Percentiles rank a stretch among this genome's conserved stretches.
Evolutionary conservation across 2,113 vertebrate species (phyloP).

Genomic region (Amphiprion ocellaris): DNA sequence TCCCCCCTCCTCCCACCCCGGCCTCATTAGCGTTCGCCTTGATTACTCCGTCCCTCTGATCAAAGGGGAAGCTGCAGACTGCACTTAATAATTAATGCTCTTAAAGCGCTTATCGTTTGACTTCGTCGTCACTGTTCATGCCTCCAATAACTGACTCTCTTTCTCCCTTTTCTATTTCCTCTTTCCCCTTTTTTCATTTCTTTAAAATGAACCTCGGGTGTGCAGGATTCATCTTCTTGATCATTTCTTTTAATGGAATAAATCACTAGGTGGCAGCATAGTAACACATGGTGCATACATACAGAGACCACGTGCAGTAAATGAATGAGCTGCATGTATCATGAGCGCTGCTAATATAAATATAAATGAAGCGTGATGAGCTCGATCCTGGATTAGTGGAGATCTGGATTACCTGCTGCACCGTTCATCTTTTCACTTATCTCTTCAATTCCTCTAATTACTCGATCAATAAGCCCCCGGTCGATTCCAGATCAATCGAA

Average conservation of each 20-base stretch:
- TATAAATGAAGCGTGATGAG: constrained; percentile 11
- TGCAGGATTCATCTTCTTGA: not conserved
- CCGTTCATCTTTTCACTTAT: constrained; percentile 42
- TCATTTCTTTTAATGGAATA: constrained; percentile 30
- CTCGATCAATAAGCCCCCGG: constrained; percentile 33
- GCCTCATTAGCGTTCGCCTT: constrained; percentile 57
- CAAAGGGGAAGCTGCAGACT: constrained; percentile 54
- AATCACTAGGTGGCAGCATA: constrained; percentile 80
- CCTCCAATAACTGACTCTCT: constrained; percentile 3
- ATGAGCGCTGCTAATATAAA: not conserved
- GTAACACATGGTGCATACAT: constrained; percentile 60
- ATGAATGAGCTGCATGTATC: constrained; percentile 13
- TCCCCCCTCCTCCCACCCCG: not conserved
- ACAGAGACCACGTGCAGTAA: constrained; percentile 5
- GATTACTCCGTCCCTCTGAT: constrained; percentile 46
- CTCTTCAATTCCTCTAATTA: constrained; percentile 41
- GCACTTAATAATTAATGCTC: constrained; percentile 60
- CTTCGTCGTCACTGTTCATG: not conserved
- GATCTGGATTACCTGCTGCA: constrained; percentile 13
- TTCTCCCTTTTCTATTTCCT: not conserved
- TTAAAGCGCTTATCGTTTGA: constrained; percentile 43
- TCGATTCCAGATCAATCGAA: constrained; percentile 61
- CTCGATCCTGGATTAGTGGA: constrained; percentile 31
- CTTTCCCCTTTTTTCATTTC: not conserved
- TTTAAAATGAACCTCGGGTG: not conserved